phyloP scores from a whole-genome alignment of 2,888 invertebrate genomes.

The Oscheius sp. region DNA sequence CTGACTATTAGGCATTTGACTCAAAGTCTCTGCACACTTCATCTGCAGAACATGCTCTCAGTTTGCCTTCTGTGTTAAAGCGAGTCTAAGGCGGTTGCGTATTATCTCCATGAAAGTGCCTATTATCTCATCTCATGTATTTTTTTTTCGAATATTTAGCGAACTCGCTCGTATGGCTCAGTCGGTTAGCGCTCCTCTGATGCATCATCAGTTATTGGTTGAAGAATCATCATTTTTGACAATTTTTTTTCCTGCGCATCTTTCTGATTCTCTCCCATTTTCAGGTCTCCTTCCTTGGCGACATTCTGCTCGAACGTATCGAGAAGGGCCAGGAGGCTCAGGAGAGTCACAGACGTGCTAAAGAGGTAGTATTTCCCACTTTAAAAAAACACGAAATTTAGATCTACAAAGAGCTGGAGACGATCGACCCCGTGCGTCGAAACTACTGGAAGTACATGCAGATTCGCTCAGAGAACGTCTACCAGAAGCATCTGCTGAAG shows the following conservation, averaged over 20 bases:
- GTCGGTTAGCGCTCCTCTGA: too few species aligned
- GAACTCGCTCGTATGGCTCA: too few species aligned
- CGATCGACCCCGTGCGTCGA: constrained; percentile 65
- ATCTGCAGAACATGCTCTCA: neutral
- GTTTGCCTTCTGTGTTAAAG: too few species aligned
- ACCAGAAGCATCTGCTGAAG: constrained; percentile 31
- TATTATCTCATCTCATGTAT: too few species aligned
- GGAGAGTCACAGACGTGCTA: constrained; percentile 50
- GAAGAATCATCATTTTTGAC: too few species aligned
- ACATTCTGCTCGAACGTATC: constrained; percentile 59
- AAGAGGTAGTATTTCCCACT: constrained; percentile 41
- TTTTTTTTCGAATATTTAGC: too few species aligned
- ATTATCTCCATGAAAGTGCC: too few species aligned
- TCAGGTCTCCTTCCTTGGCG: constrained; percentile 60
- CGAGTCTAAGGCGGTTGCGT: too few species aligned
- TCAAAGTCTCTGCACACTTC: neutral
- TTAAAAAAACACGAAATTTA: constrained; percentile 33
- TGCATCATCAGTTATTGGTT: too few species aligned
- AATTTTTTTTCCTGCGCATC: too few species aligned
- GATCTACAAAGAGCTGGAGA: constrained; percentile 59
- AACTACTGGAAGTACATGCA: constrained; percentile 67
- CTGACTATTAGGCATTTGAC: neutral
- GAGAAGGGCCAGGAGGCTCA: constrained; percentile 50
- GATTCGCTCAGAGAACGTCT: constrained; percentile 42
- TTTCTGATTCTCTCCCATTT: neutral